Evolutionary conservation across 2,888 invertebrate species (phyloP).

Genomic region (Mythimna lalbum): DNA sequence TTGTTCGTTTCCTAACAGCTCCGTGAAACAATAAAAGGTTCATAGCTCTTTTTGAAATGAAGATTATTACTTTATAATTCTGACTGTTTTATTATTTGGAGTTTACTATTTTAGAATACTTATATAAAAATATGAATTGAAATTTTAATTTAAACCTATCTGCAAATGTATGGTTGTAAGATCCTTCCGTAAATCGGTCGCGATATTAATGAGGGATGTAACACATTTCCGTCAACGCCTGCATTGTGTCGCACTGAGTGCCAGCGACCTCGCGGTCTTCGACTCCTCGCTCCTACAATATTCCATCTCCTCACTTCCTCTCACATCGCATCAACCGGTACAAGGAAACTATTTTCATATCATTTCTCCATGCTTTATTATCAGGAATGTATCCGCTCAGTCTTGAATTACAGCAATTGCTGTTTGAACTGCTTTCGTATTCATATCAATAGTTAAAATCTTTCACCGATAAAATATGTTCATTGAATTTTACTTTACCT

Average conservation of each 20-base stretch:
- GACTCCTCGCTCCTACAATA: constrained; percentile 55
- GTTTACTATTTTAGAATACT: too few species aligned
- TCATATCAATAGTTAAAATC: constrained; percentile 67
- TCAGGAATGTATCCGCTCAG: constrained; percentile 68
- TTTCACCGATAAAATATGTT: constrained; percentile 55
- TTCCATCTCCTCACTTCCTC: constrained; percentile 63
- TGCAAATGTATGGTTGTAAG: not conserved
- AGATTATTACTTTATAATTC: not conserved
- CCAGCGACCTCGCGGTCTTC: constrained; percentile 61
- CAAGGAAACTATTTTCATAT: constrained; percentile 77
- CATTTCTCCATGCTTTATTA: constrained; percentile 71
- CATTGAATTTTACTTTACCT: constrained; percentile 64
- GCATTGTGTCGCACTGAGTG: constrained; percentile 34
- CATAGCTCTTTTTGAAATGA: constrained; percentile 10
- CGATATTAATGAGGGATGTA: constrained; percentile 39
- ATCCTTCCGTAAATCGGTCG: constrained; percentile 4
- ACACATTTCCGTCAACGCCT: constrained; percentile 11
- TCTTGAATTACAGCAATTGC: constrained; percentile 71
- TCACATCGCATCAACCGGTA: constrained; percentile 59
- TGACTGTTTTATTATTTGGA: not conserved
- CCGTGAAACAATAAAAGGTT: constrained; percentile 64
- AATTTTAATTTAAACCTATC: constrained; percentile 4
- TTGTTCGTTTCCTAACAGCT: constrained; percentile 74
- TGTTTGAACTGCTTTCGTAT: constrained; percentile 73
- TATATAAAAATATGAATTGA: not conserved